Conservation (phyloP, 2,888 invertebrate genomes). For the Cheilosia soror region DNA sequence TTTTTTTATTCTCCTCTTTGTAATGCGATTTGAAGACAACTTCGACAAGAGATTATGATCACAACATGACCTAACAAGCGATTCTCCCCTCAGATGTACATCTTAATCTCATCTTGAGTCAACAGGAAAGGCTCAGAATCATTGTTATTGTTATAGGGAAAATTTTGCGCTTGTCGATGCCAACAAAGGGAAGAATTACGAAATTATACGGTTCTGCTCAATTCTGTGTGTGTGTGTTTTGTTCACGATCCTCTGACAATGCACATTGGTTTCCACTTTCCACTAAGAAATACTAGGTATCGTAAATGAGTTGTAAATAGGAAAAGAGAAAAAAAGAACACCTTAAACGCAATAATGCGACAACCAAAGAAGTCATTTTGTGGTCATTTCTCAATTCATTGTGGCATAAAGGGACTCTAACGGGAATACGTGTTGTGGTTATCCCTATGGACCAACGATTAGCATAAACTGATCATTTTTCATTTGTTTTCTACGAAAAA, state of each 20-base stretch:
- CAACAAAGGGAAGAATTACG: conserved; percentile 63
- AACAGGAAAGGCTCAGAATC: conserved; percentile 20
- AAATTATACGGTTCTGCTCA: conserved; percentile 53
- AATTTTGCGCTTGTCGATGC: conserved; percentile 44
- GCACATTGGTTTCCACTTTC: conserved; percentile 13
- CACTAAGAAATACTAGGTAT: conserved; percentile 26
- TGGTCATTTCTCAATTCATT: conserved; percentile 63
- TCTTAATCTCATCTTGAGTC: conserved; percentile 66
- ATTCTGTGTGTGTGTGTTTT: conserved; percentile 31
- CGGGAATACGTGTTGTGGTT: conserved; percentile 51
- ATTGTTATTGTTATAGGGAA: background rate
- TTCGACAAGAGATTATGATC: conserved; percentile 41
- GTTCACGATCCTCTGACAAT: conserved; percentile 16
- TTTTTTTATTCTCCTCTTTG: conserved; percentile 29
- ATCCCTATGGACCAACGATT: conserved; percentile 58
- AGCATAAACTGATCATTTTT: conserved; percentile 70
- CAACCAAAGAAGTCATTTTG: conserved; percentile 72
- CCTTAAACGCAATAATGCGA: conserved; percentile 62
- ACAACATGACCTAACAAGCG: conserved; percentile 48
- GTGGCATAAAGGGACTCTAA: conserved; percentile 41
- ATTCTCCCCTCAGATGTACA: conserved; percentile 44
- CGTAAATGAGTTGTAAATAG: conserved; percentile 57
- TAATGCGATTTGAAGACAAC: conserved; percentile 29
- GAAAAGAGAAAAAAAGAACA: conserved; percentile 9
- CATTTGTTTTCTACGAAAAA: conserved; percentile 67